Percentiles rank a stretch among this genome's conserved stretches.
phyloP scores from a whole-genome alignment of 2,797 vertebrate species.

The Cyclura pinguis region DNA sequence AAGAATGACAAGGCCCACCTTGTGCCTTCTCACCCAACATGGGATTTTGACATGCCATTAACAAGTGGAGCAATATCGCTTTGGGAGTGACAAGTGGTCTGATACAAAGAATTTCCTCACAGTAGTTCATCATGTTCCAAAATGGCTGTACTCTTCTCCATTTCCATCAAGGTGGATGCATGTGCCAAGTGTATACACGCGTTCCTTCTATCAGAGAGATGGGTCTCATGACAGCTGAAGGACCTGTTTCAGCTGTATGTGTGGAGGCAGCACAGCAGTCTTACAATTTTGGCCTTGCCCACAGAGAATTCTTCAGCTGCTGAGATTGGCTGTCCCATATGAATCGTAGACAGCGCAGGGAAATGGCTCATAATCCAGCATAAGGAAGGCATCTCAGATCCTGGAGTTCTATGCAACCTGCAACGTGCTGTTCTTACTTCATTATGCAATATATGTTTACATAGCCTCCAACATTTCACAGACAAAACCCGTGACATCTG shows the following conservation, averaged over 20 bases:
- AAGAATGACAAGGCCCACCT: background rate
- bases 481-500: no score
- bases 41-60: background rate
- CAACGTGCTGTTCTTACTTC: background rate
- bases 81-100: background rate
- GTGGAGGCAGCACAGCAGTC: background rate
- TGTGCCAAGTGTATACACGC: background rate
- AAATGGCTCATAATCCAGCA: background rate
- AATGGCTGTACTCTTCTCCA: background rate
- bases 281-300: background rate
- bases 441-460: background rate
- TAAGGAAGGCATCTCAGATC: background rate
- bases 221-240: background rate
- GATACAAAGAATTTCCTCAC: background rate
- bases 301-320: background rate
- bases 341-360: background rate
- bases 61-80: background rate
- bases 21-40: background rate
- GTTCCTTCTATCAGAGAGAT: background rate
- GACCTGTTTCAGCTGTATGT: background rate
- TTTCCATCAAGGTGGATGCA: background rate
- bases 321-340: background rate
- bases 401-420: background rate
- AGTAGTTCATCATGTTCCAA: background rate
- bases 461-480: no score